phyloP scores from a whole-genome alignment of 2,797 vertebrate genomes.

The Helostoma temminkii region DNA sequence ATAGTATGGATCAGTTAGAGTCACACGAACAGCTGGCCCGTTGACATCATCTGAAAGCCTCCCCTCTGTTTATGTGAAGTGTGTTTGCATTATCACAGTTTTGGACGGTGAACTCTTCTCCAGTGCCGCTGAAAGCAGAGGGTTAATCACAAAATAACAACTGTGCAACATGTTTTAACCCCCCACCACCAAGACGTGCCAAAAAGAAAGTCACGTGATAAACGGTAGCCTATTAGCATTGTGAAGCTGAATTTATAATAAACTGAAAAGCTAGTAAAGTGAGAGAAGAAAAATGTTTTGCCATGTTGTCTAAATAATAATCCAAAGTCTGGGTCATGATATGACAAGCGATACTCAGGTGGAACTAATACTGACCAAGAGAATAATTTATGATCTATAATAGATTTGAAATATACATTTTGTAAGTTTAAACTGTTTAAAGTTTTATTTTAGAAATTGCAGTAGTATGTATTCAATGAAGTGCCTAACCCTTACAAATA shows the following conservation, averaged over 20 bases:
- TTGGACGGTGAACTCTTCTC: conserved; percentile 14
- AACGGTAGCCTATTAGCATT: not conserved
- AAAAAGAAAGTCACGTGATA: not conserved
- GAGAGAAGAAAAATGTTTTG: no score
- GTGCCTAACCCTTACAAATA: no score
- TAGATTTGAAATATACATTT: not conserved
- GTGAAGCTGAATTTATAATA: no score
- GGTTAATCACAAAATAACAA: not conserved
- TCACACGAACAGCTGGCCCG: conserved; percentile 50
- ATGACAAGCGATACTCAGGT: no score
- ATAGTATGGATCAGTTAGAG: conserved; percentile 49
- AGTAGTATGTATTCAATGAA: no score
- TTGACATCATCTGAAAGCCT: conserved; percentile 53
- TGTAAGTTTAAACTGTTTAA: no score
- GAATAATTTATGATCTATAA: not conserved
- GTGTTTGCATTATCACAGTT: conserved; percentile 29
- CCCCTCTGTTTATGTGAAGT: conserved; percentile 15
- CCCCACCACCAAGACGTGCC: not conserved
- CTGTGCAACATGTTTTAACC: not conserved
- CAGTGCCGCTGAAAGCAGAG: not conserved
- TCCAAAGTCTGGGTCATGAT: not conserved
- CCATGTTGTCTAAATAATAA: no score
- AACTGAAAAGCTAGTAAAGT: no score
- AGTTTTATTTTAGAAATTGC: no score
- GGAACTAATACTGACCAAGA: no score